phyloP scores from a whole-genome alignment of 2,888 invertebrate genomes.

The Alloplasta piceator region DNA sequence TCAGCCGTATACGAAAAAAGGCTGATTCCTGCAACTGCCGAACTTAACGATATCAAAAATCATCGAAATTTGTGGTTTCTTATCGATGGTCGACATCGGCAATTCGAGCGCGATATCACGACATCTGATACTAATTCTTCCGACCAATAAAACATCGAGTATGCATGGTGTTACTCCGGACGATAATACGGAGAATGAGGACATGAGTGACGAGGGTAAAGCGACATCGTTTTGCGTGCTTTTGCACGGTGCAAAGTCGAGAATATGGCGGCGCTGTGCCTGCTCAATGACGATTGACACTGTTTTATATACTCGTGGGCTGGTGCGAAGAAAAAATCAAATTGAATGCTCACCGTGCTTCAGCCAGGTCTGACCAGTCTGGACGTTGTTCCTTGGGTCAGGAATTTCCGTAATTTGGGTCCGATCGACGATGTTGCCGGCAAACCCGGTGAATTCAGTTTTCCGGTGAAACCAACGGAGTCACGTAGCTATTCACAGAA shows the following conservation, averaged over 20 bases:
- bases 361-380: constrained; percentile 92
- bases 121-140: constrained; percentile 93
- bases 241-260: constrained; percentile 97
- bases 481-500: constrained; percentile 96
- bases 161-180: constrained; percentile 83
- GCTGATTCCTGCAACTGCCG: constrained; percentile 86
- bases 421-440: constrained; percentile 84
- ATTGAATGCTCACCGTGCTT: constrained; percentile 94
- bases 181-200: constrained; percentile 85
- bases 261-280: constrained; percentile 95
- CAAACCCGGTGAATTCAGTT: constrained; percentile 80
- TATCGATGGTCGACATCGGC: constrained; percentile 93
- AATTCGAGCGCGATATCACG: constrained; percentile 96
- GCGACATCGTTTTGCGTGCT: constrained; percentile 96
- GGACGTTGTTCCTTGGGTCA: constrained; percentile 94
- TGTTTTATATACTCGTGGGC: constrained; percentile 98
- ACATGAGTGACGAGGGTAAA: constrained; percentile 89
- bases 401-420: constrained; percentile 91
- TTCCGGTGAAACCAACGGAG: constrained; percentile 89
- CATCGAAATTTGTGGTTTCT: constrained; percentile 94
- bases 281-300: constrained; percentile 94
- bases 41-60: constrained; percentile 88
- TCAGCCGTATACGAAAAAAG: constrained; percentile 85
- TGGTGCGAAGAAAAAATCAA: constrained; percentile 96
- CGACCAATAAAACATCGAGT: constrained; percentile 82